Evolutionary conservation across 1,140 invertebrate species (phyloP).

Genomic region (Coptotermes formosanus): DNA sequence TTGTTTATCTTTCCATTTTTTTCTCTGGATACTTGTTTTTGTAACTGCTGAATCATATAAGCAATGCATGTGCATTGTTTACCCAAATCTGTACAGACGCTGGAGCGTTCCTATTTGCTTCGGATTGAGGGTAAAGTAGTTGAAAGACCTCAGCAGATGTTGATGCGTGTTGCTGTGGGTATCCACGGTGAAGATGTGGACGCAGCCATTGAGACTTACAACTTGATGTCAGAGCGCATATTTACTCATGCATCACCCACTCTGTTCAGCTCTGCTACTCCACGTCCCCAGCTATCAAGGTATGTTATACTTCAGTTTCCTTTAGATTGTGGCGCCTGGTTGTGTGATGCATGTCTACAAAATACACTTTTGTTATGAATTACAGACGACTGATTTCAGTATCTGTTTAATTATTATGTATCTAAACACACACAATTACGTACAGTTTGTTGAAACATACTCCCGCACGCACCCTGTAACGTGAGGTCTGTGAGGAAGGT

Average conservation of each 20-base stretch:
- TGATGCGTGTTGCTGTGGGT: slow-evolving; percentile 96
- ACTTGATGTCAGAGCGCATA: slow-evolving; percentile 91
- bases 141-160: slow-evolving; percentile 97
- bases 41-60: too few species aligned
- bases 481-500: too few species aligned
- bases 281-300: slow-evolving; percentile 87
- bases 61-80: too few species aligned
- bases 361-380: too few species aligned
- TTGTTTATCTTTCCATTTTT: too few species aligned
- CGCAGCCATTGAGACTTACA: slow-evolving; percentile 94
- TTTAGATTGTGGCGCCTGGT: background rate
- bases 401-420: too few species aligned
- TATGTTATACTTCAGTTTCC: slow-evolving; percentile 39
- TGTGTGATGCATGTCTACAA: too few species aligned
- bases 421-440: too few species aligned
- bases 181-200: slow-evolving; percentile 96
- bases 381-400: too few species aligned
- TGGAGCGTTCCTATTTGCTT: slow-evolving; percentile 93
- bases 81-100: slow-evolving; percentile 57
- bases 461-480: too few species aligned
- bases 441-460: too few species aligned
- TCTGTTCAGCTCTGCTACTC: slow-evolving; percentile 93
- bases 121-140: slow-evolving; percentile 93
- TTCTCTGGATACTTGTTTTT: too few species aligned
- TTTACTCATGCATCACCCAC: slow-evolving; percentile 99